Percentiles rank a stretch among this genome's conserved stretches.
Evolutionary conservation across 2,888 invertebrate genomes (phyloP).

Genomic region (Drosophila mimica): DNA sequence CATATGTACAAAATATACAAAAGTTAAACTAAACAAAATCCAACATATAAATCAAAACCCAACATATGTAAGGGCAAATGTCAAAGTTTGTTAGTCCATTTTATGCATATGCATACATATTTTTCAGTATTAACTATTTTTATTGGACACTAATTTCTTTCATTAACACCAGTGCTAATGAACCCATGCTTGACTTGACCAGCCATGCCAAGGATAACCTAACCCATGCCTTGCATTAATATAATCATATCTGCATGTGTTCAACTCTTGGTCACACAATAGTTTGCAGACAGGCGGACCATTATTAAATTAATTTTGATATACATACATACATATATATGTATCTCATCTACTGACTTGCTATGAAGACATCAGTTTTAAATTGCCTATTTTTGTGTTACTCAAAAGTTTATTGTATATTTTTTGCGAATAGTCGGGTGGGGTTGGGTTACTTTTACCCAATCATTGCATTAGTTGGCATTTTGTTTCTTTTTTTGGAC

Average conservation of each 20-base stretch:
- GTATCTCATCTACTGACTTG: slow-evolving; percentile 1
- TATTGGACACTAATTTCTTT: slow-evolving; percentile 41
- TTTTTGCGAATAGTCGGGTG: slow-evolving; percentile 19
- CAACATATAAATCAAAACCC: slow-evolving; percentile 34
- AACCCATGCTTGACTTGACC: slow-evolving; percentile 51
- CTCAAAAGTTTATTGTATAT: slow-evolving; percentile 27
- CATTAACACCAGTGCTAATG: slow-evolving; percentile 62
- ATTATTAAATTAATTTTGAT: slow-evolving; percentile 49
- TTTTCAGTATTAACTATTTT: slow-evolving; percentile 19
- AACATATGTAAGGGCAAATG: slow-evolving; percentile 35
- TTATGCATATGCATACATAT: slow-evolving; percentile 27
- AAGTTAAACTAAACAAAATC: background rate
- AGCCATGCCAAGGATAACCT: slow-evolving; percentile 67
- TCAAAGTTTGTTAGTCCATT: slow-evolving; percentile 36
- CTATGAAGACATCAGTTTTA: slow-evolving; percentile 32
- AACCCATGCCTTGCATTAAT: slow-evolving; percentile 8
- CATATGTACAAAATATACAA: slow-evolving; percentile 36
- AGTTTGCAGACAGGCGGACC: slow-evolving; percentile 7
- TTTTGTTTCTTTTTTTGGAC: slow-evolving; percentile 13
- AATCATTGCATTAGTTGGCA: slow-evolving; percentile 62
- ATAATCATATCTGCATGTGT: background rate
- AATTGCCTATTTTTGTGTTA: slow-evolving; percentile 24
- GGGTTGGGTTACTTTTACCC: slow-evolving; percentile 41
- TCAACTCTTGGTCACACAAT: slow-evolving; percentile 6
- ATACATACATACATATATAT: slow-evolving; percentile 10